phyloP scores from a whole-genome alignment of 1,140 invertebrate species.

The Cepaea nemoralis region DNA sequence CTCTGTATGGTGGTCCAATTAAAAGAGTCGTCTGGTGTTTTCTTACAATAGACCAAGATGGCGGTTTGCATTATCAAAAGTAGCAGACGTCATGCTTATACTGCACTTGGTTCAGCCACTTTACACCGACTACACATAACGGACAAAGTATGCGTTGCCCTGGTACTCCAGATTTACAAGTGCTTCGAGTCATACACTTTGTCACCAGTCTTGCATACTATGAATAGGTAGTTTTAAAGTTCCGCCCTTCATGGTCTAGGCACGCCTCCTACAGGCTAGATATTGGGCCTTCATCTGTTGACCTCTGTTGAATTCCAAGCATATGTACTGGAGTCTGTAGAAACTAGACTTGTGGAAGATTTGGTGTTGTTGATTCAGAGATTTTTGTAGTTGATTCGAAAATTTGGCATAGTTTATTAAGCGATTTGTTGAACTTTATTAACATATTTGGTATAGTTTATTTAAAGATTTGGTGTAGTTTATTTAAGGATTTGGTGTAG shows the following conservation, averaged over 20 bases:
- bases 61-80: background rate
- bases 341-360: background rate
- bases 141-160: background rate
- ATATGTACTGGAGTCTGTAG: background rate
- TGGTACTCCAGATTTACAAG: background rate
- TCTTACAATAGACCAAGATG: background rate
- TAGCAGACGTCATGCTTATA: background rate
- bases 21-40: background rate
- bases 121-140: background rate
- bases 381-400: no score
- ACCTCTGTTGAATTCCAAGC: background rate
- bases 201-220: background rate
- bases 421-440: background rate
- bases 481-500: no score
- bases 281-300: background rate
- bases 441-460: background rate
- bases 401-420: no score
- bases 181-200: background rate
- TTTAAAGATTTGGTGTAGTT: no score
- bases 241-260: background rate
- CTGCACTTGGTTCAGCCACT: background rate
- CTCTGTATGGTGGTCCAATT: no score
- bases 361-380: background rate
- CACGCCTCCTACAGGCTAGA: background rate
- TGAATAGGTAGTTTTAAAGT: background rate